Conservation (phyloP, 2,113 vertebrate species). For the Ictalurus furcatus region DNA sequence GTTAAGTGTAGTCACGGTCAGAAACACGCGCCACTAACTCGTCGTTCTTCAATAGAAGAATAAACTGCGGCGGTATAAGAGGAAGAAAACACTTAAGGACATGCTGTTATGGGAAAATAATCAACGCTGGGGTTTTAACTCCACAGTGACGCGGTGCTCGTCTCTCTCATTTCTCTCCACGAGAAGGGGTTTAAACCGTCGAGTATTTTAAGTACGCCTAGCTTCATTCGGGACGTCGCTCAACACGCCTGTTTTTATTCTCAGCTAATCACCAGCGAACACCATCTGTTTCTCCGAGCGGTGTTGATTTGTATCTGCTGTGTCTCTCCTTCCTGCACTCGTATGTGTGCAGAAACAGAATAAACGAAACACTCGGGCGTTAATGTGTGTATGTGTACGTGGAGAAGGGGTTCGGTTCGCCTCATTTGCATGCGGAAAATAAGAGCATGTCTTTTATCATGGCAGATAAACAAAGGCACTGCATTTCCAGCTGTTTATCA, state of each 20-base stretch:
- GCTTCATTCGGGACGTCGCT: neutral
- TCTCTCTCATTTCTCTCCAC: neutral
- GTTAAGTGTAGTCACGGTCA: neutral
- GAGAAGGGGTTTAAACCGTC: neutral
- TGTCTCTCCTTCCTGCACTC: neutral
- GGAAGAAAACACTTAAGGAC: neutral
- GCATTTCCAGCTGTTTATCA: neutral
- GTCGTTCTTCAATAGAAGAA: neutral
- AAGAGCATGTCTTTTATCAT: neutral
- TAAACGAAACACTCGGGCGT: neutral
- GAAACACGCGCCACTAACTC: neutral
- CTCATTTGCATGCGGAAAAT: neutral
- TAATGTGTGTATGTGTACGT: neutral
- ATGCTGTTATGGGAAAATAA: neutral
- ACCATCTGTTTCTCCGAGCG: conserved; percentile 15
- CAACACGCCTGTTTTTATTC: neutral
- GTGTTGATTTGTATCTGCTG: neutral
- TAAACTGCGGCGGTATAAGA: neutral
- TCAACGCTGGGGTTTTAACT: neutral
- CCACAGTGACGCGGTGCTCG: neutral
- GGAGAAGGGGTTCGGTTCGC: neutral
- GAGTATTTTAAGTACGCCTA: neutral
- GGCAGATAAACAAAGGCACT: neutral
- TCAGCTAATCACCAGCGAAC: neutral
- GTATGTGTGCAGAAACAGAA: neutral